phyloP scores from a whole-genome alignment of 2,113 vertebrate genomes.

The Hemiprocne comata region DNA sequence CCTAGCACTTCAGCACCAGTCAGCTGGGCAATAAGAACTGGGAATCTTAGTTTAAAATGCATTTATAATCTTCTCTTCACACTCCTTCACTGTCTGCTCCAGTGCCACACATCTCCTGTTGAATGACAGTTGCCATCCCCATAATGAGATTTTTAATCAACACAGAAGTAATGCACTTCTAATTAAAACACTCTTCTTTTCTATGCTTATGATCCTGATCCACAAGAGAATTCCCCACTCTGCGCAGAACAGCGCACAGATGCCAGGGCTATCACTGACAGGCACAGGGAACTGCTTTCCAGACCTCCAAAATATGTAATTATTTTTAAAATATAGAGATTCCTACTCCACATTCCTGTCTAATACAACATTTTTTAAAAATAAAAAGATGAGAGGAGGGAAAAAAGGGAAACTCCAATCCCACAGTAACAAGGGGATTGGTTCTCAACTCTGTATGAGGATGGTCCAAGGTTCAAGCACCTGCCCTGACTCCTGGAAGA shows the following conservation, averaged over 20 bases:
- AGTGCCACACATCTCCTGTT: not conserved
- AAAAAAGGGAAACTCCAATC: not conserved
- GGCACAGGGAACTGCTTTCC: not conserved
- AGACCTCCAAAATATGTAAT: not conserved
- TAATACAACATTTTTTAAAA: not conserved
- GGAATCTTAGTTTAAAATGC: not conserved
- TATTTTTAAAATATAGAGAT: not conserved
- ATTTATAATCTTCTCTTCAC: not conserved
- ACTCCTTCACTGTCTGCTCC: not conserved
- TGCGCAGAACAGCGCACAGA: fast-evolving
- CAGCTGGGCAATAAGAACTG: not conserved
- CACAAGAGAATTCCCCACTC: not conserved
- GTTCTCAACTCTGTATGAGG: not conserved
- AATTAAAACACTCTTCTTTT: constrained; percentile 34
- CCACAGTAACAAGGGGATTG: not conserved
- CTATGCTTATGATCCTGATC: not conserved
- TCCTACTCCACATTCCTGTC: not conserved
- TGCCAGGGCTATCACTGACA: not conserved
- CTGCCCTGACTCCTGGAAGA: not conserved
- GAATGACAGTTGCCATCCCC: not conserved
- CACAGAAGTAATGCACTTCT: not conserved
- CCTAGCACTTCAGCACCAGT: not conserved
- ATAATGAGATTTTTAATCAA: constrained; percentile 43
- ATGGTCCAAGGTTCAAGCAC: not conserved
- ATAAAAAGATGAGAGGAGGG: not conserved